Conservation (phyloP, 2,888 invertebrate species). For the Eristalis tenax region DNA sequence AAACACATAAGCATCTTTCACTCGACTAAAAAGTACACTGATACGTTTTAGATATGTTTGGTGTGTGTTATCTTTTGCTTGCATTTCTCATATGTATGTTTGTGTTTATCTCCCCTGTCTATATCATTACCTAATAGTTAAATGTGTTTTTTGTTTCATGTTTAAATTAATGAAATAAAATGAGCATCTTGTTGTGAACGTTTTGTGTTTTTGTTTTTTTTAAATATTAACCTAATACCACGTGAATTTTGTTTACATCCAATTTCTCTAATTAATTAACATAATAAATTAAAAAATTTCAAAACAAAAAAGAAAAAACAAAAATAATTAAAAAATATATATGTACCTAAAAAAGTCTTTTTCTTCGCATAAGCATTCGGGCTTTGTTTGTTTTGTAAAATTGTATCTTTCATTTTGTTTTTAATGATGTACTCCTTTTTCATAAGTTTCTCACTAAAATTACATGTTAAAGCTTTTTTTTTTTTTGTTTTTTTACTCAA, state of each 20-base stretch:
- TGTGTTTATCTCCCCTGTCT: conserved; percentile 46
- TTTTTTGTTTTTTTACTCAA: conserved; percentile 52
- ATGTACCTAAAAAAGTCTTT: conserved; percentile 71
- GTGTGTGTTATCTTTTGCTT: conserved; percentile 11
- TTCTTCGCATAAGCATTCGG: conserved; percentile 69
- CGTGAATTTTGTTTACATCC: conserved; percentile 38
- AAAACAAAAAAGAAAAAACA: conserved; percentile 34
- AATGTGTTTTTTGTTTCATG: conserved; percentile 21
- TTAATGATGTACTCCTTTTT: conserved; percentile 56
- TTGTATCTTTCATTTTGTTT: conserved; percentile 42
- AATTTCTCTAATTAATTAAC: conserved; percentile 49
- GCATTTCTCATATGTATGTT: conserved; percentile 37
- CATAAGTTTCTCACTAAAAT: conserved; percentile 64
- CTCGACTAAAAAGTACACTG: conserved; percentile 29
- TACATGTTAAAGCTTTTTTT: conserved; percentile 69
- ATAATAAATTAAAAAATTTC: conserved; percentile 51
- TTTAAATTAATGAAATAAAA: conserved; percentile 35
- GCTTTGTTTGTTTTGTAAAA: conserved; percentile 51
- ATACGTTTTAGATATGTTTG: conserved; percentile 63
- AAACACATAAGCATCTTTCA: neutral
- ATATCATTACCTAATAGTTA: conserved; percentile 29
- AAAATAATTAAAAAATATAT: conserved; percentile 31
- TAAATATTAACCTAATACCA: conserved; percentile 64
- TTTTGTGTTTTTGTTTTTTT: conserved; percentile 31
- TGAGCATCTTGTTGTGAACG: conserved; percentile 33